Evolutionary conservation across 2,888 invertebrate genomes (phyloP).

Genomic region (Sabellastarte sp.): DNA sequence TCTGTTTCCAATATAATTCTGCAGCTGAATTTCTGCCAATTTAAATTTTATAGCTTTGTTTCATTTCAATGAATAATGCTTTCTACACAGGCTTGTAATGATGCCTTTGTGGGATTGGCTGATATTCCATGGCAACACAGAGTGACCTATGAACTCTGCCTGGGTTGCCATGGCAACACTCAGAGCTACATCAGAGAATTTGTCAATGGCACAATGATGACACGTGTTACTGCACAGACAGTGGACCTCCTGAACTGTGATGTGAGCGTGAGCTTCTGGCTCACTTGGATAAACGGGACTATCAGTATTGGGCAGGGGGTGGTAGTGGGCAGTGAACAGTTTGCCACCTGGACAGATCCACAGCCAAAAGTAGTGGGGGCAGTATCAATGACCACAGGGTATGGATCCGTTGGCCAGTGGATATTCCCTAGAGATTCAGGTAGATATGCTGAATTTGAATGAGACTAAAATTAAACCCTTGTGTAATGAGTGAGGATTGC

Average conservation of each 20-base stretch:
- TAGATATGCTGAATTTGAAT: no score
- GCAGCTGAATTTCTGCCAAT: no score
- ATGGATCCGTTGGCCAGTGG: no score
- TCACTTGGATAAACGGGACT: background rate
- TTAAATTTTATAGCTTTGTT: no score
- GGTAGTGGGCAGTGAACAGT: background rate
- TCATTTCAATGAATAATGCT: no score
- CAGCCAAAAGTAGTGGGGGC: background rate
- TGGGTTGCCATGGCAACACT: background rate
- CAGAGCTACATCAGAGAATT: background rate
- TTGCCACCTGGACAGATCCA: background rate
- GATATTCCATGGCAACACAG: background rate
- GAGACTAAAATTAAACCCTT: no score
- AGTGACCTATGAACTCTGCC: background rate
- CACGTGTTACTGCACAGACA: no score
- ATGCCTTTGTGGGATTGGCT: background rate
- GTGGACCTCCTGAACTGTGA: background rate
- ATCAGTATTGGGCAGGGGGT: background rate
- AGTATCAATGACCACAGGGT: background rate
- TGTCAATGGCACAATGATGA: no score
- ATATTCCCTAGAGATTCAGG: no score
- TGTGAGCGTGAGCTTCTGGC: background rate
- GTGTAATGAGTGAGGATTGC: no score
- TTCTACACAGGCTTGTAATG: background rate
- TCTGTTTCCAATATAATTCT: no score